Conservation (phyloP, 2,797 vertebrate genomes). For the Agapornis canus region DNA sequence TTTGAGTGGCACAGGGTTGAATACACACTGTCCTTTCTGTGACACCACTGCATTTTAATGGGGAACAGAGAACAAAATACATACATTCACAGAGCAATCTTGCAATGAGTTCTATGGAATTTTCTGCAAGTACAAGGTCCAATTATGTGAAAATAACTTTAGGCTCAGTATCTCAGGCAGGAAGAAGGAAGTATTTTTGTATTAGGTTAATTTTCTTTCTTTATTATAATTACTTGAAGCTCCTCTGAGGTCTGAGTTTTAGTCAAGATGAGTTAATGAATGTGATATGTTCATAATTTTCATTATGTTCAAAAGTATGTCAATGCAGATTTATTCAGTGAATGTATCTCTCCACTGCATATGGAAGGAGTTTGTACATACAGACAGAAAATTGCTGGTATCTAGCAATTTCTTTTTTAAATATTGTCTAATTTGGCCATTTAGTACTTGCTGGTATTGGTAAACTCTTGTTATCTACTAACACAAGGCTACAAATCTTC, state of each 20-base stretch:
- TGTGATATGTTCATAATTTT: neutral
- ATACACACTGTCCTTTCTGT: neutral
- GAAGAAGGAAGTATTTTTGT: neutral
- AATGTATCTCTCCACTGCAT: neutral
- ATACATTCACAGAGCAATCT: neutral
- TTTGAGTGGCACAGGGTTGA: neutral
- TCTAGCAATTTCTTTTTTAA: neutral
- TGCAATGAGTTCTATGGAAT: neutral
- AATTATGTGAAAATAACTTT: neutral
- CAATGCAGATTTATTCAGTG: neutral
- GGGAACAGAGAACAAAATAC: neutral
- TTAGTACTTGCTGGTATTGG: neutral
- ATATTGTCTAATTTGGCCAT: neutral
- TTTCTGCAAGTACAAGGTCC: neutral
- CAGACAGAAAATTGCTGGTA: neutral
- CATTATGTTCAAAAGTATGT: neutral
- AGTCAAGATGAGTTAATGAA: neutral
- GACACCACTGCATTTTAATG: neutral
- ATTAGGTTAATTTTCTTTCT: neutral
- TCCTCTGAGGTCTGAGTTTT: neutral
- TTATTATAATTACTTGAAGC: slow-evolving; percentile 6
- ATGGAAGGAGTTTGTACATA: neutral
- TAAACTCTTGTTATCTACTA: neutral
- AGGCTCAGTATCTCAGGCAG: neutral
- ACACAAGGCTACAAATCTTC: neutral